Base-by-base conservation (phyloP, 2,888 invertebrate genomes). In the Spisula solida region DNA sequence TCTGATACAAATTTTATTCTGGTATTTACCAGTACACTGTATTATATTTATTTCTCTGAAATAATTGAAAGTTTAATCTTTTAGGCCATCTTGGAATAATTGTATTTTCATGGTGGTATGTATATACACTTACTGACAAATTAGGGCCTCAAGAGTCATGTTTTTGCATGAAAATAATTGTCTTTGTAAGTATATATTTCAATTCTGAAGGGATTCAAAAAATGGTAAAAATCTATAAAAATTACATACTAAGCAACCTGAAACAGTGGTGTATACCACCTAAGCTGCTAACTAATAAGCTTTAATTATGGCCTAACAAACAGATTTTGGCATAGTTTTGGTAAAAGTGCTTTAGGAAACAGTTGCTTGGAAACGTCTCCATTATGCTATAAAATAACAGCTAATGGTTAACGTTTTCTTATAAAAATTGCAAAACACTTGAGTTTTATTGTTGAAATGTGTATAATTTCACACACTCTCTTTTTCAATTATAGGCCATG, bases 401-500 rank as follows among this genome's bases (percentile, higher is more conserved):
- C 75, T 34, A 16, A 34, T 75, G 75, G 75, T 75, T 10, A 75
- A 75, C n/a, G 10, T 8, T 66, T 66, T 66, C 60, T 10, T 66
- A 66, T 66, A 66, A 66, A 66, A 66, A 10, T 66, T 66, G 25
- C 6, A 51, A 51, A 51, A 51, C 51, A 12, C 51, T 51, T 51
- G 51, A 66, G 60, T 66, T 66, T 66, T 66, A 66, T 66, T 66
- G 60, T 66, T 66, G 25, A 66, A 66, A n/a, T 66, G 60, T n/a
- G 60, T 66, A 66, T 66, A 66, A 66, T 66, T 66, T 66, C 25
- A 6, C 25, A 25, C 25, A n/a, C 25, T 66, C 60, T 66, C 25
- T n/a, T 6, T n/a, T 66, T 66, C 60, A n/a, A 12, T 66, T n/a
- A n/a, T n/a, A 25, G 12, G 60, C 60, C 25, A 25, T 25, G n/a